Percentiles rank a stretch among this genome's conserved stretches.
These are phyloP conservation scores for Caenorhabditis macrosperma DNA, from an alignment of 2,888 invertebrate species.

Conservation along the genomic window DNA sequence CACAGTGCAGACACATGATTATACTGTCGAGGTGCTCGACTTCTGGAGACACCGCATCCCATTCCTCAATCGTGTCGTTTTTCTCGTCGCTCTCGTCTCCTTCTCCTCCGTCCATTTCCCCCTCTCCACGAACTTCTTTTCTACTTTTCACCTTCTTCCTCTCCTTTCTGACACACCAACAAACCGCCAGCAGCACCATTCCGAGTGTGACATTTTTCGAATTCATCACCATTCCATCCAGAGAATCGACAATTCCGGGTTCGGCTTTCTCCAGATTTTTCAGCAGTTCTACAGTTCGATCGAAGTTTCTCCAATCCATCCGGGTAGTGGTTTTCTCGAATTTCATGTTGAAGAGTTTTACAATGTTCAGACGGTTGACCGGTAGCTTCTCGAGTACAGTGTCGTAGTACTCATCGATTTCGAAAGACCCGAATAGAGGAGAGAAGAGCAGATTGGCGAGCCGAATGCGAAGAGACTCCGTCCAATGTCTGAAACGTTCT, in stretches of 20 bases:
- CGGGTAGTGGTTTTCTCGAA: slow-evolving; percentile 20
- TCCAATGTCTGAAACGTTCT: slow-evolving; percentile 46
- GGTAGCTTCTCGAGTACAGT: slow-evolving; percentile 43
- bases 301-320: slow-evolving; percentile 35
- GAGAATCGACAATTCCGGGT: slow-evolving; percentile 12
- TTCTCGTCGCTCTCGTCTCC: slow-evolving; percentile 2
- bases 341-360: slow-evolving; percentile 36
- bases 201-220: slow-evolving; percentile 38
- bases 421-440: slow-evolving; percentile 25
- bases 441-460: slow-evolving; percentile 44
- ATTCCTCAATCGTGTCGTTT: slow-evolving; percentile 33
- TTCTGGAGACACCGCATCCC: slow-evolving; percentile 55
- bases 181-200: slow-evolving; percentile 36
- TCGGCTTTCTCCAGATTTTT: slow-evolving; percentile 31
- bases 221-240: slow-evolving; percentile 37
- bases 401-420: slow-evolving; percentile 48
- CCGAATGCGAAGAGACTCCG: slow-evolving; percentile 4
- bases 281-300: slow-evolving; percentile 22
- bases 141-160: neutral
- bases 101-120: slow-evolving; percentile 15
- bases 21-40: slow-evolving; percentile 55
- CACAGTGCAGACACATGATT: slow-evolving; percentile 52
- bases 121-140: neutral
- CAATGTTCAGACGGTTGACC: slow-evolving; percentile 5
- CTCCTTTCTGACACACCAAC: slow-evolving; percentile 41